Percentiles rank a stretch among this genome's conserved stretches.
phyloP scores from a whole-genome alignment of 2,888 invertebrate species.

The Oxyteleia sp. region DNA sequence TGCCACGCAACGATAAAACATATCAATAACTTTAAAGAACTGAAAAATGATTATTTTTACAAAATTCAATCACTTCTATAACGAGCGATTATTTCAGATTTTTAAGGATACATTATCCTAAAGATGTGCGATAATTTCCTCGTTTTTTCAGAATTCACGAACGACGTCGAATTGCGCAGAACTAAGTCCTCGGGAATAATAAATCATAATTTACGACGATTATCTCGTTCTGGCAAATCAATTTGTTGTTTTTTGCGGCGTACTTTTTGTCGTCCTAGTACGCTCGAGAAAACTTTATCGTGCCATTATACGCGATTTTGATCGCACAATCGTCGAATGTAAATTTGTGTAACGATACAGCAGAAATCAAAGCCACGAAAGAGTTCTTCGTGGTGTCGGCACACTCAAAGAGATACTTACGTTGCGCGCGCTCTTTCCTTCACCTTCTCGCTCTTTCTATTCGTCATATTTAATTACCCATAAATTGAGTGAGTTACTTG shows the following conservation, averaged over 20 bases:
- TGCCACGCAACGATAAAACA: no score
- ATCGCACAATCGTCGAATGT: conserved; percentile 62
- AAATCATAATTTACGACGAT: conserved; percentile 58
- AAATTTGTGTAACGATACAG: conserved; percentile 61
- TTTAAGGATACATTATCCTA: not conserved
- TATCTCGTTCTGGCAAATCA: conserved; percentile 61
- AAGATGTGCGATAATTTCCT: not conserved
- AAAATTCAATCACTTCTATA: no score
- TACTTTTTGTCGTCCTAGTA: conserved; percentile 28
- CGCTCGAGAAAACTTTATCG: conserved; percentile 47
- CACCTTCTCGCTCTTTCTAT: conserved; percentile 64
- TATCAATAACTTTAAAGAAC: conserved; percentile 1
- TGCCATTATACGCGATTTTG: conserved; percentile 51
- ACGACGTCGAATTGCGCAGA: conserved; percentile 8
- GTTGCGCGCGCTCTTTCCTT: conserved; percentile 56
- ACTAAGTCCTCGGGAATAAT: conserved; percentile 29
- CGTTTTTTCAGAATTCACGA: not conserved
- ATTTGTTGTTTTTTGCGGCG: conserved; percentile 55
- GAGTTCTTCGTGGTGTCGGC: conserved; percentile 65
- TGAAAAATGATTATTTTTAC: no score
- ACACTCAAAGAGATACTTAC: conserved; percentile 72
- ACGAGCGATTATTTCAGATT: not conserved
- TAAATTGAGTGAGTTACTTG: conserved; percentile 73
- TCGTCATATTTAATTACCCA: conserved; percentile 79
- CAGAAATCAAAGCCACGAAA: conserved; percentile 35